phyloP scores from a whole-genome alignment of 2,113 vertebrate genomes.

The Apodemus sylvaticus region DNA sequence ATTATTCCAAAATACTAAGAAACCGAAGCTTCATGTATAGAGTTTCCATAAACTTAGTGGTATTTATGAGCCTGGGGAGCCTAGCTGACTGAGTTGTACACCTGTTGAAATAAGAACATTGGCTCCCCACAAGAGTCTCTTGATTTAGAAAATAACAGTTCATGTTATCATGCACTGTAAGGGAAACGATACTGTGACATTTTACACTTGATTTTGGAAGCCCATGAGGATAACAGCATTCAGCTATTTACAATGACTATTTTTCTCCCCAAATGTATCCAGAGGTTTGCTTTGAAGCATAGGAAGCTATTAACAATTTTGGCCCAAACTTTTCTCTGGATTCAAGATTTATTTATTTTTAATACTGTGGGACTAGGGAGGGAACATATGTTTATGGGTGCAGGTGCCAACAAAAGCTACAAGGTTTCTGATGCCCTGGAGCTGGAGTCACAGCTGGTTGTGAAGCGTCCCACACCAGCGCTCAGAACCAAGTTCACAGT shows the following conservation, averaged over 20 bases:
- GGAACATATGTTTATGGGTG: background rate
- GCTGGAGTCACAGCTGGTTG: too few species aligned
- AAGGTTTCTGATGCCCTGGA: background rate
- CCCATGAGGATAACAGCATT: background rate
- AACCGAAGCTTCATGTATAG: background rate
- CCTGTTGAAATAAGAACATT: background rate
- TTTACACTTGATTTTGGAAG: background rate
- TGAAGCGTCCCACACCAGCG: background rate
- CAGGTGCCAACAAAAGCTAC: too few species aligned
- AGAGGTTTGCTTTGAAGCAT: slow-evolving; percentile 10
- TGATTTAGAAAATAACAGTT: background rate
- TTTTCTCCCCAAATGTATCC: background rate
- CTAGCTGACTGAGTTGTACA: background rate
- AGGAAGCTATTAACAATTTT: background rate
- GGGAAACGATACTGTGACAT: background rate
- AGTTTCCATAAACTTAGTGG: background rate
- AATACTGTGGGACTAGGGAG: background rate
- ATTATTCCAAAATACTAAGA: background rate
- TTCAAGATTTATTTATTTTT: background rate
- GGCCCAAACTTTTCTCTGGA: background rate
- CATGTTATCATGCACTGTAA: background rate
- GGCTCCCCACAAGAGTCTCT: background rate
- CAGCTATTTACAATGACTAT: background rate
- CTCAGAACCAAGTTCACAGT: background rate
- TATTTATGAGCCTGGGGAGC: background rate